Evolutionary conservation across 64 coral and sea anemone genomes (phyloP), one percentile per base, ranked within the genome.

Genomic region (Dendronephthya gigantea): DNA sequence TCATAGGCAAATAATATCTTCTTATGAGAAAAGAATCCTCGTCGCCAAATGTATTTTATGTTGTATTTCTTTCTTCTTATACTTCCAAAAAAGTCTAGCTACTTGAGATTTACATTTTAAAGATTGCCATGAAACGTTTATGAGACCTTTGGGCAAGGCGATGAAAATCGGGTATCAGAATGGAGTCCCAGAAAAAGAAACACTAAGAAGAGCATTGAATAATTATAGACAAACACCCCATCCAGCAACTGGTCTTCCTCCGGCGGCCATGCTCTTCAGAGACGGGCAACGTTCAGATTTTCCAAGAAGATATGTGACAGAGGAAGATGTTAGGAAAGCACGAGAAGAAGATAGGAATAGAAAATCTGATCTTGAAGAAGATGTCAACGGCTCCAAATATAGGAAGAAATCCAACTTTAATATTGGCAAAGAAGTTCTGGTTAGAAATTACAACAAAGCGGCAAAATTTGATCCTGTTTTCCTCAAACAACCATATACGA

Each of bases 281-380:
- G 69, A 75, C 34, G 69, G 69, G 15, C 69, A 75, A 75, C 69
- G 69, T 75, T 37, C 34, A 37, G 69, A 75, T 75, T 75, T 75
- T 37, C 69, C 69, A 75, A 75, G 69, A 75, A 31, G 69, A 30
- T n/a, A 5, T 30, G 58, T 17, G 22, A 66, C 58, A 3, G 58
- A 66, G 29, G 58, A 66, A 66, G 58, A 66, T 5, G 58, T 66
- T 5, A 66, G 58, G 58, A 66, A 30, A 66, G 58, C 19, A 66
- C 2, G 14, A 5, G 58, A 66, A 30, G 14, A 5, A 5, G 58
- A 15, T 30, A n/a, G 19, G 5, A 66, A 30, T 34, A 75, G 35
- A 37, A 75, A 75, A 75, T 4, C 69, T 7, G 4, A 75, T 2
- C 28, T 3, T 30, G 35, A 31, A 16, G 34, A 75, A 9, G 35